Evolutionary conservation across 2,113 vertebrate species (phyloP), one percentile per base, ranked within the genome.

Genomic region (Aegotheles bennettii): DNA sequence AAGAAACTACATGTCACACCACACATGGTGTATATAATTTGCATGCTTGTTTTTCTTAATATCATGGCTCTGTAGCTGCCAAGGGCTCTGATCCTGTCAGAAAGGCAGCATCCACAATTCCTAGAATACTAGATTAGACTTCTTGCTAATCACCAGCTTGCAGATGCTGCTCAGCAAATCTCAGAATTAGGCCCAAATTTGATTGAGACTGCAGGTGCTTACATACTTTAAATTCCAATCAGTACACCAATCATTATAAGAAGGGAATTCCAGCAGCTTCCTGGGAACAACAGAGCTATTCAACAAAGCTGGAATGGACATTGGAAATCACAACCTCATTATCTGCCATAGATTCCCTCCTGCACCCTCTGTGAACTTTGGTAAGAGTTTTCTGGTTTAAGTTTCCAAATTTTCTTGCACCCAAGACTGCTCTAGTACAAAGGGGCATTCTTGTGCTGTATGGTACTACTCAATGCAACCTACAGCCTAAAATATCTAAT

Each of bases 311-410:
- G 10, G 23, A 53, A 43, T 3, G 10, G 47, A 31, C 16, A 24
- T 48, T 20, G 29, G 33, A 88, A 90, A 65, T 57, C 17, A 48
- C 12, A 43, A 11, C 11, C 26, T 75, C 36, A 60, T 40, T 7
- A 74, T 10, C 51, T 36, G 56, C 43, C 35, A 31, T 0, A 71
- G 42, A 67, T 33, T 68, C 11, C 5, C 16, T 57, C 79, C 33
- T 0, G 0, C 5, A 4, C 3, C 40, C 28, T 7, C 2, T 15
- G 7, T 1, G 10, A 68, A 53, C 31, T 26, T 5, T 33, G 24
- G 53, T 13, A 23, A 15, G 48, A 59, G 20, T 61, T 57, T 53
- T 59, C 38, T 68, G 23, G 16, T 50, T 54, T 48, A 50, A 42
- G 23, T 54, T 85, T 67, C 43, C 77, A 50, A 43, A 75, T 8